A percentile compares a stretch with the other conserved stretches of the same genome.
These are phyloP conservation scores for Ochotona curzoniae DNA, from an alignment of 2,113 vertebrate species.

Conservation along the genomic window DNA sequence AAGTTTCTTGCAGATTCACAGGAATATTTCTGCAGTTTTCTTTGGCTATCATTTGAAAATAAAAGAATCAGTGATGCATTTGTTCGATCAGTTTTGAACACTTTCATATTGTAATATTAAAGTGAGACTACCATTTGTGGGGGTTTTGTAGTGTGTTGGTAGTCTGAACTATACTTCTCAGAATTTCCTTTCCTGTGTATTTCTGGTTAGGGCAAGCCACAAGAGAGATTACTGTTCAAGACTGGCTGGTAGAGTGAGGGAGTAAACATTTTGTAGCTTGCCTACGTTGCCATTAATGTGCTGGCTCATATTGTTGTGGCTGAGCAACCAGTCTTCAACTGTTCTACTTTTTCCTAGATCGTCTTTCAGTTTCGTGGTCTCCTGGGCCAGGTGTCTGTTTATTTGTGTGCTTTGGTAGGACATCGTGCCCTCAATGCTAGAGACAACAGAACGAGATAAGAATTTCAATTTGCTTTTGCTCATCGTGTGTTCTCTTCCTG, in stretches of 20 bases:
- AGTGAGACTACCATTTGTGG: not conserved
- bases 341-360: not conserved
- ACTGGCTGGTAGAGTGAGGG: not conserved
- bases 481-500: no score
- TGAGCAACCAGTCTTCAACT: not conserved
- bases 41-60: slow-evolving; percentile 33
- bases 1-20: not conserved
- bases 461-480: not conserved
- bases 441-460: not conserved
- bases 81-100: not conserved
- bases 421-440: not conserved
- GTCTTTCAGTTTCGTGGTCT: not conserved
- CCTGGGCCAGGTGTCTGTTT: not conserved
- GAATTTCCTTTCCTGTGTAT: not conserved
- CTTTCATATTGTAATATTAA: not conserved
- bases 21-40: slow-evolving; percentile 9
- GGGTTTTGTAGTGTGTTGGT: not conserved
- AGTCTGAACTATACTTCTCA: not conserved
- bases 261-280: not conserved
- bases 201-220: not conserved
- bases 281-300: not conserved
- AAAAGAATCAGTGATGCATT: not conserved
- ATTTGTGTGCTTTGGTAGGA: not conserved
- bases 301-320: not conserved
- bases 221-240: not conserved